Evolutionary conservation across 2,797 vertebrate species (phyloP), one percentile per base, ranked within the genome.

Genomic region (Emys orbicularis): DNA sequence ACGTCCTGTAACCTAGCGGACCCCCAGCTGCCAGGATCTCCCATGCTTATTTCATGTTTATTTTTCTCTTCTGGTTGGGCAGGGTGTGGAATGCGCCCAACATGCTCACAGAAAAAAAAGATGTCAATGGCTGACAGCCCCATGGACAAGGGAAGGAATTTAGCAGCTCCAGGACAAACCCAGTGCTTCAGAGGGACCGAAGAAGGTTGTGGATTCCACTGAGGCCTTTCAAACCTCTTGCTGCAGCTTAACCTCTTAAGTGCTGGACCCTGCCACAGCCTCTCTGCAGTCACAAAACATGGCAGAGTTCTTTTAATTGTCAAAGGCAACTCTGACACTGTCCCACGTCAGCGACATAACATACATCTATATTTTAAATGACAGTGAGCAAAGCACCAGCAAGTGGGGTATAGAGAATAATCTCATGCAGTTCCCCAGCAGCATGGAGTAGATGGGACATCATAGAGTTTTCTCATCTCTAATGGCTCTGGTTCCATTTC

Each of bases 61-160:
- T 93, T 96, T 96, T 81, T 34, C 84, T 85, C 89, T 88, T 88
- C 80, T 34, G 47, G 82, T 53, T 41, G 53, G 89, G 88, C 81
- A 95, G 92, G 61, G 90, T 74, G 94, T 93, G 93, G 96, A 95
- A 97, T 59, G 81, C 81, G 92, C 79, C 84, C 89, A 90, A 25
- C 19, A 34, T 85, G 85, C 88, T 79, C 16, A 4, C 84, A 15
- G 77, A 84, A 84, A 94, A 91, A 84, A 95, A 95, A 94, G 93
- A 93, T 90, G 90, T 95, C 97, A 97, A 3, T 76, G 95, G 83
- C 79, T 81, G 59, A 86, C 4, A 10, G 29, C 19, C n/a, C 37
- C 86, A n/a, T 16, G 59, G 93, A 89, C 94, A 94, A 91, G 88
- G 53, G 61, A 92, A 97, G 97, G 98, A 97, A 98, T 98, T 98